Base-by-base conservation (phyloP, 92 coral and sea anemone genomes). In the Epizoanthus illoricatus region DNA sequence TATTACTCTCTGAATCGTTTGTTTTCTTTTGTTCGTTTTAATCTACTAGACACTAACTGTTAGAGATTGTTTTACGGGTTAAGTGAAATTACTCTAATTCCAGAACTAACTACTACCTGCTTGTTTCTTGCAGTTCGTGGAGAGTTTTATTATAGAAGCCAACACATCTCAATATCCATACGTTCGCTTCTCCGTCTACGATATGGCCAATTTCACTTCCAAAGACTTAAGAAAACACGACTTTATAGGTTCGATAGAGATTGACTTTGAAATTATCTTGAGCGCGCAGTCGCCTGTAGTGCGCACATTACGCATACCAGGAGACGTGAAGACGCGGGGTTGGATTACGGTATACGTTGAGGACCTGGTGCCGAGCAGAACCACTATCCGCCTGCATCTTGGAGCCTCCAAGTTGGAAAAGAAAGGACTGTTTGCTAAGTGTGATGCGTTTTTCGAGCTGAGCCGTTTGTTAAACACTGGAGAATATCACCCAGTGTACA, bases 161-260 rank as follows among this genome's bases (percentile, higher is more conserved):
- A 91, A 89, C 75, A 67, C 89, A 10, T 73, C 92, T 1, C 86
- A 87, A 43, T 76, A 86, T 64, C 94, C 97, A 18, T 78, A 91
- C 6, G 86, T 96, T 41, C 87, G 95, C 24, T 94, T 96, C 86
- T 94, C 99, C 9, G 90, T 96, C 70, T 96, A 94, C 87, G 98
- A 96, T 75, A 83, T 96, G 86, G 98, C 97, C 39, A 96, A 96
- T 91, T 96, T 93, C 85, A 93, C 99, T 15, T 93, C 94, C 58
- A 95, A 93, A 65, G 99, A 96, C 79, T 93, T 96, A 42, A 96
- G 97, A 45, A 96, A 96, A 70, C 99, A 96, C 85, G 97, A 96
- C 73, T 94, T 91, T 84, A 91, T 96, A 4, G 99, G 98, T 57
- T 91, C 90, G 20, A 79, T 91, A 40, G 99, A 96, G 84, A 70